phyloP scores from a whole-genome alignment of 2,113 vertebrate genomes.

The Trogon surrucura region DNA sequence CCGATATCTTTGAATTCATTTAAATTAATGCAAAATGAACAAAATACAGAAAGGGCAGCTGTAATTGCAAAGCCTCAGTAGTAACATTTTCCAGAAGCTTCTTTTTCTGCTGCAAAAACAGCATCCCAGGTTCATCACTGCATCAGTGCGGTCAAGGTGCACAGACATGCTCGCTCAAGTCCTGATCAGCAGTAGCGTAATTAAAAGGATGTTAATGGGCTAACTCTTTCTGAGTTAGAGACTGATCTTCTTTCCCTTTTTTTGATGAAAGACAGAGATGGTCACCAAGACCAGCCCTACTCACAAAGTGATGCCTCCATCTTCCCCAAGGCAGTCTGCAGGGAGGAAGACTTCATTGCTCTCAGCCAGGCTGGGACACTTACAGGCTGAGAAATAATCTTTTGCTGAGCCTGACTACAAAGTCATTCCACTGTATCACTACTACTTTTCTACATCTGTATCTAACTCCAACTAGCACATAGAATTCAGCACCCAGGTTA shows the following conservation, averaged over 20 bases:
- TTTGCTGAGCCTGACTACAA: not conserved
- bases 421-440: not conserved
- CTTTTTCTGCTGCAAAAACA: not conserved
- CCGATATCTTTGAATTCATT: slow-evolving; percentile 9
- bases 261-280: not conserved
- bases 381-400: not conserved
- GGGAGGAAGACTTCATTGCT: not conserved
- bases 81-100: slow-evolving; percentile 28
- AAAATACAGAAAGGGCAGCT: slow-evolving; percentile 44
- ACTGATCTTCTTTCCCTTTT: not conserved
- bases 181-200: not conserved
- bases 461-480: not conserved
- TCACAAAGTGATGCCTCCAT: rapidly evolving
- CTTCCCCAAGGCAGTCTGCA: not conserved
- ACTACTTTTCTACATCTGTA: not conserved
- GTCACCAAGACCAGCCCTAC: not conserved
- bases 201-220: not conserved
- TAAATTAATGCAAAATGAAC: slow-evolving; percentile 43
- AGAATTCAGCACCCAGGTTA: not conserved
- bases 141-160: not conserved
- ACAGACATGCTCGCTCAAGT: not conserved
- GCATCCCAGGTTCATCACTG: not conserved
- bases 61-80: not conserved
- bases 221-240: not conserved
- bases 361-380: not conserved